Base-by-base conservation (phyloP, 2,113 vertebrate genomes). In the Noctilio leporinus region DNA sequence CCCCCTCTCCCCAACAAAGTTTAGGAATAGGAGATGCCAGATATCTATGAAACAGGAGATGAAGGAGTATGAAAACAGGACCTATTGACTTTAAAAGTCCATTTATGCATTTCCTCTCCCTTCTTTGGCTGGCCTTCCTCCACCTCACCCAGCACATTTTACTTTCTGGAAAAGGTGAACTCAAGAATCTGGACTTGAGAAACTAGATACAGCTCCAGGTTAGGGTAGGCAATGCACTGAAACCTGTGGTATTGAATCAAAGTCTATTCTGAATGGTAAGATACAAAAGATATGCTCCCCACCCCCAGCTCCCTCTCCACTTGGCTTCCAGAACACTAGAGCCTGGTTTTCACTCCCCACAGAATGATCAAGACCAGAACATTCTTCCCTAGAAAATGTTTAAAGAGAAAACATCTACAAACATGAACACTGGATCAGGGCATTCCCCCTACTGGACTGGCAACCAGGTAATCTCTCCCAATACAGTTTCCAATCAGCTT, bases 171-270 rank as follows among this genome's bases (percentile, higher is more conserved):
- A 73, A 80, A 80, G 35, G 33, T 47, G 4, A 55, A 65, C 45
- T 51, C 4, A 8, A 73, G 77, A 35, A 51, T 38, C 4, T 45
- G 20, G 12, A 93, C 35, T 49, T 59, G 62, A 85, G 67, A 43
- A 7, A 53, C 7, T 4, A 55, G 40, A 19, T 14, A 22, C 0
- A 43, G 67, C 33, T 38, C 33, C 43, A 24, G 20, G 24, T 0
- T 76, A 4, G 24, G 11, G n/a, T 14, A 81, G 12, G n/a, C 51
- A 86, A 76, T 1, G 7, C 4, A 40, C 20, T 64, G 38, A 40
- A 86, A 24, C 59, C 40, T 62, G 30, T 30, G 22, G n/a, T 28
- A 30, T 55, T 43, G 45, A 73, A 30, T 20, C 80, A 16, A 93
- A 14, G 22, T 40, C 73, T 55, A 49, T 5, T 43, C 19, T 49